phyloP scores from a whole-genome alignment of 2,888 invertebrate species.

The Tetranychus piercei region DNA sequence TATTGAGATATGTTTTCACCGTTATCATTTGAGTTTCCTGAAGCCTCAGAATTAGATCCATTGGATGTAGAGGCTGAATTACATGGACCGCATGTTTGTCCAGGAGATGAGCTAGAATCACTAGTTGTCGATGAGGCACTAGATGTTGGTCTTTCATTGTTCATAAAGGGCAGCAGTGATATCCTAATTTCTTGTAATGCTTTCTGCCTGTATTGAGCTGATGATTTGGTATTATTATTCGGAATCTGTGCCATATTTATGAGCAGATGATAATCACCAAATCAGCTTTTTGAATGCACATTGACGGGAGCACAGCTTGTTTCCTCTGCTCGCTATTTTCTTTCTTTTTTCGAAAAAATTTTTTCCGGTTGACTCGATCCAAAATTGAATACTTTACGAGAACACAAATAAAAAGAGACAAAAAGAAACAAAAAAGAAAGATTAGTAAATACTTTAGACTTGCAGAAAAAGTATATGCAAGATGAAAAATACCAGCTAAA shows the following conservation, averaged over 20 bases:
- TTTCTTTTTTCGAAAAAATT: too few species aligned
- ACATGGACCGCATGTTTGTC: constrained; percentile 3
- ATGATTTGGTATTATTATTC: constrained; percentile 1
- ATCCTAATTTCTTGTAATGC: constrained; percentile 67
- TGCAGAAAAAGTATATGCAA: too few species aligned
- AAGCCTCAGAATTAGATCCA: neutral
- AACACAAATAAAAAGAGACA: too few species aligned
- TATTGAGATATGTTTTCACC: neutral
- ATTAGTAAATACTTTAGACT: too few species aligned
- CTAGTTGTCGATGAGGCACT: constrained; percentile 15
- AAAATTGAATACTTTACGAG: too few species aligned
- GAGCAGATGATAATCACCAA: neutral
- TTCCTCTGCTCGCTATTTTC: too few species aligned
- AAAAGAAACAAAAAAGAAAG: too few species aligned
- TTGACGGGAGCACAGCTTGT: neutral
- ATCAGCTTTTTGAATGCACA: neutral
- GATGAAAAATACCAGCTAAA: too few species aligned
- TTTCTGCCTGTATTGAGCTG: constrained; percentile 50
- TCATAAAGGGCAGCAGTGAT: constrained; percentile 56
- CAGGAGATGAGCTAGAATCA: constrained; percentile 12
- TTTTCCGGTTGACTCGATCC: too few species aligned
- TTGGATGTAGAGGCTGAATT: neutral
- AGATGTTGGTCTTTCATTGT: constrained; percentile 30
- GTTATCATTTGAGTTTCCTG: neutral
- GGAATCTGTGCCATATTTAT: neutral